Evolutionary conservation across 2,113 vertebrate species (phyloP).

Genomic region (Prinia subflava): DNA sequence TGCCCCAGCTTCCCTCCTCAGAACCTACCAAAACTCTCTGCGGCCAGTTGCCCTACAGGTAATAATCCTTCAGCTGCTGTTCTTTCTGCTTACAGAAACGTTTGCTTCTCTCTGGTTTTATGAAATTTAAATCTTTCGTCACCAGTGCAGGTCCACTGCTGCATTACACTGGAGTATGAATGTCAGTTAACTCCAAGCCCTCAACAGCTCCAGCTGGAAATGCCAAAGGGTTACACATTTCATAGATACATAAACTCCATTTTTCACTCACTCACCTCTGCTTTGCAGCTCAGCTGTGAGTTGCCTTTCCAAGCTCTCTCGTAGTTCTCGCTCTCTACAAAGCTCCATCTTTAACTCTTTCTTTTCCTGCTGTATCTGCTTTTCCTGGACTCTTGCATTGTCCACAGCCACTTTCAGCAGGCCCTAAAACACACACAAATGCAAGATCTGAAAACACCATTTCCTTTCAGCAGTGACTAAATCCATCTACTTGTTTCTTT

Average conservation of each 20-base stretch:
- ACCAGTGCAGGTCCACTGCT: background rate
- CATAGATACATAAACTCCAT: background rate
- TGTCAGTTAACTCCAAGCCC: background rate
- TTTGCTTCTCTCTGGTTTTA: background rate
- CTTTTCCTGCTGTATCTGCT: conserved; percentile 88
- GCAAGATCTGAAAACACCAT: background rate
- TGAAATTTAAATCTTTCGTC: background rate
- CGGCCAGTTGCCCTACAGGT: background rate
- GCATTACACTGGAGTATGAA: background rate
- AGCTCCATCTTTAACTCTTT: conserved; percentile 88
- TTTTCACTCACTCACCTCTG: conserved; percentile 76
- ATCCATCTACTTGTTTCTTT: background rate
- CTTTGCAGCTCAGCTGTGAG: conserved; percentile 87
- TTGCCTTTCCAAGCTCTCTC: conserved; percentile 88
- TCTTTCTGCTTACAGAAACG: background rate
- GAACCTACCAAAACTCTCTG: background rate
- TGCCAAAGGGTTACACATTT: conserved; percentile 12
- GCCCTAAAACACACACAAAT: conserved; percentile 73
- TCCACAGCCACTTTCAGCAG: conserved; percentile 90
- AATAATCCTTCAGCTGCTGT: background rate
- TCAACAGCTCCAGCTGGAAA: conserved; percentile 13
- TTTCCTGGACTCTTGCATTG: conserved; percentile 86
- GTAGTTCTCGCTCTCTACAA: conserved; percentile 83
- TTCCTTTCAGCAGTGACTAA: background rate
- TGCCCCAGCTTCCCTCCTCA: background rate